Conservation (phyloP, 2,888 invertebrate genomes). For the Andrena trimmerana region DNA sequence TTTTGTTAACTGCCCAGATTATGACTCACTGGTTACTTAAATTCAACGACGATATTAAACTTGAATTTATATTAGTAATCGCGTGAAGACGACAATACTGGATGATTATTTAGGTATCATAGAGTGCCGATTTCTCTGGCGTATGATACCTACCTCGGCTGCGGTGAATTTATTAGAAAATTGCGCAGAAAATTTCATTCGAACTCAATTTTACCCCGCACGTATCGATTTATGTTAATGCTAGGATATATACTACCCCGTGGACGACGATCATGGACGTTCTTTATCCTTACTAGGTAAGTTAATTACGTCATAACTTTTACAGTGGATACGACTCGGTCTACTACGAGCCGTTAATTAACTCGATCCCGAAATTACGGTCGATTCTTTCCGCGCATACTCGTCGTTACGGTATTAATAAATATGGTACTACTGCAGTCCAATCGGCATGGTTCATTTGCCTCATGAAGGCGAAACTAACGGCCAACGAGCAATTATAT, state of each 20-base stretch:
- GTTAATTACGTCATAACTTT: constrained; percentile 5
- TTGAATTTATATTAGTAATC: constrained; percentile 32
- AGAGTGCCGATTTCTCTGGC: background rate
- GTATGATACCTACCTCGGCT: background rate
- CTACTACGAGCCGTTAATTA: constrained; percentile 9
- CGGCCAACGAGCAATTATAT: constrained; percentile 58
- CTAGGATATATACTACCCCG: background rate
- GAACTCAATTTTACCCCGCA: background rate
- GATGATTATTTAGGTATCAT: constrained; percentile 10
- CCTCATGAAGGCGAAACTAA: constrained; percentile 60
- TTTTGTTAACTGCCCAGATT: no score
- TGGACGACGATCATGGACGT: background rate
- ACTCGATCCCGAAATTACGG: background rate
- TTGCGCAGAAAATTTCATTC: constrained; percentile 11
- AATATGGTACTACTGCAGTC: constrained; percentile 32
- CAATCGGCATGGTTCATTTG: constrained; percentile 61
- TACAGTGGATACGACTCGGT: background rate
- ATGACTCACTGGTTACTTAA: background rate
- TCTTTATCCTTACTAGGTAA: background rate
- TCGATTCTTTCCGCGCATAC: background rate
- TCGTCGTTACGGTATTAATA: constrained; percentile 20
- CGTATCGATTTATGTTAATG: constrained; percentile 26
- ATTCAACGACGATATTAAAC: constrained; percentile 21
- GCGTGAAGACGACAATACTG: background rate
- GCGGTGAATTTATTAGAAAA: constrained; percentile 15